A percentile compares a stretch with the other conserved stretches of the same genome.
These are phyloP conservation scores for Pseudoatta argentina DNA, from an alignment of 1,140 invertebrate species.

Conservation along the genomic window DNA sequence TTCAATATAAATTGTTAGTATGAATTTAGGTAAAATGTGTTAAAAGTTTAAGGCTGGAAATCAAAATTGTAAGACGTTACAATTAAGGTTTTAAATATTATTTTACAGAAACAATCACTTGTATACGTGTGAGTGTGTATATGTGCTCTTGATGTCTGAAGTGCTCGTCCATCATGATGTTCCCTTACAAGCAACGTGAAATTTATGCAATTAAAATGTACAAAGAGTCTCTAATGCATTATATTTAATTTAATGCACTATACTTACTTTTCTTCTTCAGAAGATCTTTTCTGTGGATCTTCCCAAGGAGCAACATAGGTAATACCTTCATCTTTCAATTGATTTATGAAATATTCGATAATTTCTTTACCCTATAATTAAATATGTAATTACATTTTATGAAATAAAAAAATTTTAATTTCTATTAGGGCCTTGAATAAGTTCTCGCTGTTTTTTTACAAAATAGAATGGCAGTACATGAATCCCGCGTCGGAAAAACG, in stretches of 20 bases:
- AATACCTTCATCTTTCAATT: conserved; percentile 94
- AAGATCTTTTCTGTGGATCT: conserved; percentile 70
- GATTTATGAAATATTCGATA: conserved; percentile 96
- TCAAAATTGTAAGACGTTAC: conserved; percentile 66
- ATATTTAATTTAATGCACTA: neutral
- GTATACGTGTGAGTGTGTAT: conserved; percentile 15
- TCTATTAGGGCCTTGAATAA: too few species aligned
- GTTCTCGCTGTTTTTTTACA: too few species aligned
- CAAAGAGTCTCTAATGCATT: neutral
- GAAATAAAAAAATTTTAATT: conserved; percentile 40
- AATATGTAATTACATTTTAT: conserved; percentile 25
- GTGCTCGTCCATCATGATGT: conserved; percentile 50
- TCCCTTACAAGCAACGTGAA: conserved; percentile 33
- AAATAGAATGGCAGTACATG: too few species aligned
- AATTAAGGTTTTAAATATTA: conserved; percentile 38
- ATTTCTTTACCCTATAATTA: conserved; percentile 95
- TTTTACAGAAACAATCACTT: conserved; percentile 47
- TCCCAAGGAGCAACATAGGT: conserved; percentile 89
- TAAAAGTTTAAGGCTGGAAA: conserved; percentile 66
- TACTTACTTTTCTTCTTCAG: conserved; percentile 78
- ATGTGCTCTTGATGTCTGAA: conserved; percentile 50
- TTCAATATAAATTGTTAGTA: conserved; percentile 64
- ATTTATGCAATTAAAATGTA: conserved; percentile 39
- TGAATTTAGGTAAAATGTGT: conserved; percentile 63
- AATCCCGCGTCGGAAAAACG: too few species aligned